A percentile compares a stretch with the other conserved stretches of the same genome.
Conservation (phyloP, 1,140 invertebrate species). For the Ceratitis capitata region DNA sequence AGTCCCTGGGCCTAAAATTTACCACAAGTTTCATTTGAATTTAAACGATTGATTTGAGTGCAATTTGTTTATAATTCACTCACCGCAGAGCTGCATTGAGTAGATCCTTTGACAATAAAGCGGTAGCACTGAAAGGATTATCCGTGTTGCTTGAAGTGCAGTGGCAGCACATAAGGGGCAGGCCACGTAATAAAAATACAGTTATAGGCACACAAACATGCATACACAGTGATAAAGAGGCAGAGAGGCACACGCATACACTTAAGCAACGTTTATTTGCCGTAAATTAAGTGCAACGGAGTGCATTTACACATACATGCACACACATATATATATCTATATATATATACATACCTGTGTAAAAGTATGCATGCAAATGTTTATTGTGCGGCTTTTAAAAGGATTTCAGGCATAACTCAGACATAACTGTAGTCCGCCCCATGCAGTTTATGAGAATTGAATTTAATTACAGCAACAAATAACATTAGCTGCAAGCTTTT, state of each 20-base stretch:
- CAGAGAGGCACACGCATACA: not conserved
- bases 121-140: not conserved
- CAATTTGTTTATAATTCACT: not conserved
- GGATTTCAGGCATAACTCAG: not conserved
- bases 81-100: not conserved
- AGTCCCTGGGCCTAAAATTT: too few relatives aligned
- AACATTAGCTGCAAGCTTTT: not conserved
- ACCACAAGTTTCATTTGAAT: not conserved
- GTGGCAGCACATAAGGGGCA: not conserved
- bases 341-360: not conserved
- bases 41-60: not conserved
- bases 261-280: not conserved
- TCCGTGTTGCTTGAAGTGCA: not conserved
- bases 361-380: not conserved
- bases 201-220: not conserved
- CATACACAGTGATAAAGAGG: not conserved
- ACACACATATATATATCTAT: not conserved
- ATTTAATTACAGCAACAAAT: constrained; percentile 33
- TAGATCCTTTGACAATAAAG: not conserved
- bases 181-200: not conserved
- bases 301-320: not conserved
- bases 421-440: not conserved
- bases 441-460: not conserved
- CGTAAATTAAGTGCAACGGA: not conserved
- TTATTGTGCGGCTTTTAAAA: not conserved